phyloP scores from a whole-genome alignment of 2,888 invertebrate species.

The Strigamia transsilvanica region DNA sequence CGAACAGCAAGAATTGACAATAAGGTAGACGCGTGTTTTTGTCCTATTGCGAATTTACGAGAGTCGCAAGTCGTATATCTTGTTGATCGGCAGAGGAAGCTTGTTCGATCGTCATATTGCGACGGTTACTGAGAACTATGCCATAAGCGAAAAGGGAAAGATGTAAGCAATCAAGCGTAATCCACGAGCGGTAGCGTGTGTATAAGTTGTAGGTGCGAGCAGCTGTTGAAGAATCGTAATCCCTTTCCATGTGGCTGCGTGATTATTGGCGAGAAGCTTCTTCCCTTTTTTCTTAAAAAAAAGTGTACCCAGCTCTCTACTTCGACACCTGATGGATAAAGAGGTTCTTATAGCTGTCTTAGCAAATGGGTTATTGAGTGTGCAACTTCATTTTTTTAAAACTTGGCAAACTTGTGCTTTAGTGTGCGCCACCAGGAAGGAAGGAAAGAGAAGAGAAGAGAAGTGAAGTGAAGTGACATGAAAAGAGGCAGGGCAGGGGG shows the following conservation, averaged over 20 bases:
- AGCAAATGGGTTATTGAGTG: slow-evolving; percentile 38
- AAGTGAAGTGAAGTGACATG: slow-evolving; percentile 18
- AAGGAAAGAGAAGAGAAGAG: slow-evolving; percentile 5
- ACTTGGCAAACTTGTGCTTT: slow-evolving; percentile 2
- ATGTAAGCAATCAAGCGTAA: slow-evolving; percentile 22
- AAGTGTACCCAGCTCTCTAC: background rate
- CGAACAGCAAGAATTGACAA: background rate
- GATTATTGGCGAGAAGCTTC: slow-evolving; percentile 27
- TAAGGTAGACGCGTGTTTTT: too few relatives aligned
- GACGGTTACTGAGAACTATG: slow-evolving; percentile 7
- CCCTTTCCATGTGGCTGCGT: slow-evolving; percentile 35
- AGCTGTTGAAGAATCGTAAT: slow-evolving; percentile 38
- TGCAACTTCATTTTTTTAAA: slow-evolving; percentile 30
- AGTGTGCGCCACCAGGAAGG: slow-evolving; percentile 20
- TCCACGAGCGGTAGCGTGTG: slow-evolving; percentile 34
- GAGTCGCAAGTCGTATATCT: background rate
- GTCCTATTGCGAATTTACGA: background rate
- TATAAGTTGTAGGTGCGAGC: slow-evolving; percentile 38
- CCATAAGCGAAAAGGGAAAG: slow-evolving; percentile 31
- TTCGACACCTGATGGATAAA: slow-evolving; percentile 38
- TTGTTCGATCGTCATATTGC: background rate
- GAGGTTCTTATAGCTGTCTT: background rate
- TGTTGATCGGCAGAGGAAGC: background rate
- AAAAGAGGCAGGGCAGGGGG: background rate
- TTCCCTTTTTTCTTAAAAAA: background rate